A percentile compares a stretch with the other conserved stretches of the same genome.
phyloP scores from a whole-genome alignment of 2,888 invertebrate genomes.

The Brachycybe producta region DNA sequence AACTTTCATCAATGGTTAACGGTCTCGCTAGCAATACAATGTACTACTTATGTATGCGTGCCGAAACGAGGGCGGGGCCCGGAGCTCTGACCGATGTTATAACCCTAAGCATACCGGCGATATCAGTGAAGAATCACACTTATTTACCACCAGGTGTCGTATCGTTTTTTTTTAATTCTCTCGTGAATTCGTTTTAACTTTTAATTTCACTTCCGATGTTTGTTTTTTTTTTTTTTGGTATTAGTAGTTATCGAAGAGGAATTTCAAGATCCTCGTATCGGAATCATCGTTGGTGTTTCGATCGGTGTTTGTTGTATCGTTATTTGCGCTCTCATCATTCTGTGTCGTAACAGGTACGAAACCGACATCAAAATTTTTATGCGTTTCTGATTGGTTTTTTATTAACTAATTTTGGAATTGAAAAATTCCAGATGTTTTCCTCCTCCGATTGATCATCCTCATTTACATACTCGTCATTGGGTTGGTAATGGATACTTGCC shows the following conservation, averaged over 20 bases:
- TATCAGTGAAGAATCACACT: slow-evolving; percentile 18
- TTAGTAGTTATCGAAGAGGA: slow-evolving; percentile 7
- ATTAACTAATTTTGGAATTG: too few relatives aligned
- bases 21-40: slow-evolving; percentile 36
- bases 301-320: slow-evolving; percentile 31
- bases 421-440: slow-evolving; percentile 13
- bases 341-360: slow-evolving; percentile 29
- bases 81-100: slow-evolving; percentile 36
- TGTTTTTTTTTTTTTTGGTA: not conserved
- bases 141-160: slow-evolving; percentile 19
- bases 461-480: slow-evolving; percentile 20
- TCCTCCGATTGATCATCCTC: slow-evolving; percentile 15
- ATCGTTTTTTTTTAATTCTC: not conserved
- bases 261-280: slow-evolving; percentile 24
- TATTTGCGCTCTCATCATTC: slow-evolving; percentile 29
- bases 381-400: not conserved
- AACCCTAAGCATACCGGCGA: slow-evolving; percentile 22
- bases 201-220: not conserved
- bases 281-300: slow-evolving; percentile 32
- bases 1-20: slow-evolving; percentile 30
- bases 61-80: slow-evolving; percentile 40
- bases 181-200: not conserved
- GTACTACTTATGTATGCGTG: slow-evolving; percentile 41
- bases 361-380: not conserved
- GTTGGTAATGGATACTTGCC: slow-evolving; percentile 22